A percentile compares a stretch with the other conserved stretches of the same genome.
Evolutionary conservation across 2,888 invertebrate species (phyloP).

Genomic region (Anodontia alba): DNA sequence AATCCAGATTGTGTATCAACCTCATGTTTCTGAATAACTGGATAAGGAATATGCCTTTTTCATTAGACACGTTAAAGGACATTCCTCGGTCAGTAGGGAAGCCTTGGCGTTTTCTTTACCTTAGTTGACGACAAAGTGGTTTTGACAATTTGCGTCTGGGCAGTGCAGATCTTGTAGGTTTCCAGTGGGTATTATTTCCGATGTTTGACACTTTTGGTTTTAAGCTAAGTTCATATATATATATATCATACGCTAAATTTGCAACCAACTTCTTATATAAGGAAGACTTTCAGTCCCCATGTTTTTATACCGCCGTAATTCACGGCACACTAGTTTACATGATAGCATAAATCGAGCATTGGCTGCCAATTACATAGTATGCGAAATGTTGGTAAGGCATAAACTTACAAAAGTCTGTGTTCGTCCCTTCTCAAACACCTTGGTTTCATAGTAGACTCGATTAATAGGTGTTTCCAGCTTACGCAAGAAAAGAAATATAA

Average conservation of each 20-base stretch:
- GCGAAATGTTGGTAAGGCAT: neutral
- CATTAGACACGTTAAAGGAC: neutral
- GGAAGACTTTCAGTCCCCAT: neutral
- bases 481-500: neutral
- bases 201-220: constrained; percentile 4
- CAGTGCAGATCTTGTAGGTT: neutral
- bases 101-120: neutral
- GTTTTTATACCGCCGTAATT: neutral
- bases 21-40: neutral
- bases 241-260: neutral
- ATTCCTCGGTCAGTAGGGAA: neutral
- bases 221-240: neutral
- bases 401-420: neutral
- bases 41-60: neutral
- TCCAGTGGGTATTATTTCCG: constrained; percentile 3
- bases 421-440: neutral
- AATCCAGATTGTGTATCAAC: neutral
- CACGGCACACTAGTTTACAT: neutral
- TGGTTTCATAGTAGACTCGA: neutral
- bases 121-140: neutral
- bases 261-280: constrained; percentile 1
- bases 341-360: neutral
- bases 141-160: neutral
- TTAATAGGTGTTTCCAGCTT: neutral
- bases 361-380: neutral